Percentiles rank a stretch among this genome's conserved stretches.
phyloP scores from a whole-genome alignment of 2,113 vertebrate genomes.

The Callipepla squamata region DNA sequence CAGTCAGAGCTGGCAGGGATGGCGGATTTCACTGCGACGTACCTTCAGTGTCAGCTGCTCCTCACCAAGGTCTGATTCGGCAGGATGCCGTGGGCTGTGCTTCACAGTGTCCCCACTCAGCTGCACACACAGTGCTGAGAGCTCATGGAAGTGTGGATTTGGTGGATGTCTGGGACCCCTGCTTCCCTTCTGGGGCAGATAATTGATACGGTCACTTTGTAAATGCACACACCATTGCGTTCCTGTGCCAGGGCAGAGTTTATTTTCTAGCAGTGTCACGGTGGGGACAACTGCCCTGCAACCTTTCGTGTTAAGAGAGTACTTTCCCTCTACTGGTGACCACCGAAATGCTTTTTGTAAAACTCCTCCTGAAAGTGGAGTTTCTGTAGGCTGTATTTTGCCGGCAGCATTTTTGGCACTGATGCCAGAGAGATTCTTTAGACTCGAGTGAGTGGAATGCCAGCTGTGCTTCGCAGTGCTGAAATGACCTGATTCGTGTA shows the following conservation, averaged over 20 bases:
- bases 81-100: neutral
- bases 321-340: neutral
- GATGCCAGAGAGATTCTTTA: neutral
- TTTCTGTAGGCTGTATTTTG: neutral
- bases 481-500: neutral
- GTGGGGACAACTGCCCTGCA: neutral
- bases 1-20: slow-evolving; percentile 93
- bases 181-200: neutral
- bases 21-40: slow-evolving; percentile 95
- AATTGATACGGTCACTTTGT: neutral
- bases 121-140: neutral
- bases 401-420: neutral
- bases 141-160: neutral
- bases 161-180: neutral
- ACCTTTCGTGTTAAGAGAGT: neutral
- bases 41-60: slow-evolving; percentile 93
- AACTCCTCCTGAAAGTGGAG: neutral
- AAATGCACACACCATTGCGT: accelerated
- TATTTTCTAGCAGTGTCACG: neutral
- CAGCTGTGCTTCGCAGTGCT: neutral
- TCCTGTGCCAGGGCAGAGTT: neutral
- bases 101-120: neutral
- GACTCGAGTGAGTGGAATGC: neutral
- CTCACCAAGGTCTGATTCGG: slow-evolving; percentile 87
- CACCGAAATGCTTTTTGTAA: neutral